Percentiles rank a stretch among this genome's conserved stretches.
phyloP scores from a whole-genome alignment of 1,140 invertebrate genomes.

The Macrocentrus cingulum region DNA sequence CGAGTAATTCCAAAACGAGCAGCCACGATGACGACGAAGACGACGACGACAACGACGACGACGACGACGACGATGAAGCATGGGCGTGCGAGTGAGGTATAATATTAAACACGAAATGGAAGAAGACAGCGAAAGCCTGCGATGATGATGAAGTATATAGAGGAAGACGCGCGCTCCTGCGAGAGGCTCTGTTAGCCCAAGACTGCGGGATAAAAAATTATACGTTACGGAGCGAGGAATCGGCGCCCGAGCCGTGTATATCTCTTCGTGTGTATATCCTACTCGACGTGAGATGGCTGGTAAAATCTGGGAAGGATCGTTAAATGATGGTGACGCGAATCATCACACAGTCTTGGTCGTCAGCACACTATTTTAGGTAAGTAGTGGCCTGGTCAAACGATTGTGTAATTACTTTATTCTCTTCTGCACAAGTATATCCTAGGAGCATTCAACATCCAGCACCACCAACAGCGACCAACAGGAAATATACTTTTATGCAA shows the following conservation, averaged over 20 bases:
- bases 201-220: constrained; percentile 58
- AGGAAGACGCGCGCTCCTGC: constrained; percentile 27
- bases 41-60: background rate
- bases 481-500: too few species aligned
- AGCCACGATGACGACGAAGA: constrained; percentile 14
- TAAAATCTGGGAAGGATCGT: constrained; percentile 24
- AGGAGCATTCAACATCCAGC: too few species aligned
- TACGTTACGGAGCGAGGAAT: constrained; percentile 45
- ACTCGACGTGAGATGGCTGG: constrained; percentile 1
- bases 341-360: too few species aligned
- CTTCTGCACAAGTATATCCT: too few species aligned
- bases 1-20: constrained; percentile 54
- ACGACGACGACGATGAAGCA: constrained; percentile 4
- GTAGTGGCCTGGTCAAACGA: background rate
- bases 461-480: too few species aligned
- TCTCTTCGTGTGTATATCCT: background rate
- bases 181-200: too few species aligned
- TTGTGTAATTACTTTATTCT: constrained; percentile 8
- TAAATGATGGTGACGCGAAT: constrained; percentile 26
- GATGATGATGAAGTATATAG: constrained; percentile 6
- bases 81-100: constrained; percentile 12
- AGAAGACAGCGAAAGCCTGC: constrained; percentile 18
- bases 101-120: constrained; percentile 29
- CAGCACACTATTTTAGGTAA: too few species aligned
- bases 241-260: constrained; percentile 18